Conservation (phyloP, 2,797 vertebrate genomes). For the Fratercula arctica region DNA sequence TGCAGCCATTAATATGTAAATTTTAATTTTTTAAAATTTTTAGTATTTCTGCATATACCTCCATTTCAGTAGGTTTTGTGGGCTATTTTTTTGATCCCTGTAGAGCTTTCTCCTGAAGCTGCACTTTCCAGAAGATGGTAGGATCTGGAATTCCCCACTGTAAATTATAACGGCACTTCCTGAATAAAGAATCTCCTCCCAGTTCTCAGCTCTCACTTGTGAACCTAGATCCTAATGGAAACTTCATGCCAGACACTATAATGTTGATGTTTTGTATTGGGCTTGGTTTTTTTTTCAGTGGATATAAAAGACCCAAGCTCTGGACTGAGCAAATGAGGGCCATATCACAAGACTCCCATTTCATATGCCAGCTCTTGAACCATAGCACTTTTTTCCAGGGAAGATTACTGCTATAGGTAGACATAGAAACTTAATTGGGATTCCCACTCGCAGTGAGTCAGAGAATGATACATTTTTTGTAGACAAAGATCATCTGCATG, state of each 20-base stretch:
- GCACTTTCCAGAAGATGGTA: neutral
- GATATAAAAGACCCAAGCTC: neutral
- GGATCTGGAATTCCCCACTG: neutral
- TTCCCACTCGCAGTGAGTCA: neutral
- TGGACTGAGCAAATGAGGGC: neutral
- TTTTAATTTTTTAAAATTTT: neutral
- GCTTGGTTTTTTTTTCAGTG: neutral
- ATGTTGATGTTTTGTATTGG: neutral
- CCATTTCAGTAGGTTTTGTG: neutral
- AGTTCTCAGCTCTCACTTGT: neutral
- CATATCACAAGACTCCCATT: neutral
- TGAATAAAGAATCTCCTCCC: neutral
- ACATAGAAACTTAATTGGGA: neutral
- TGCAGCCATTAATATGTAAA: neutral
- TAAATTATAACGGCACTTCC: neutral
- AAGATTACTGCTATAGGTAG: neutral
- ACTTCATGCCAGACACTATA: neutral
- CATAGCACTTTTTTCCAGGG: neutral
- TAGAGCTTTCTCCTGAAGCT: neutral
- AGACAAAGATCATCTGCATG: neutral
- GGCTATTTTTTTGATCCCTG: neutral
- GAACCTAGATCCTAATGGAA: neutral
- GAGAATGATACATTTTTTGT: neutral
- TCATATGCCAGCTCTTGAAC: neutral
- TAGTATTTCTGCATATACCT: neutral